Evolutionary conservation across 2,113 vertebrate genomes (phyloP).

Genomic region (Nannospalax galili): DNA sequence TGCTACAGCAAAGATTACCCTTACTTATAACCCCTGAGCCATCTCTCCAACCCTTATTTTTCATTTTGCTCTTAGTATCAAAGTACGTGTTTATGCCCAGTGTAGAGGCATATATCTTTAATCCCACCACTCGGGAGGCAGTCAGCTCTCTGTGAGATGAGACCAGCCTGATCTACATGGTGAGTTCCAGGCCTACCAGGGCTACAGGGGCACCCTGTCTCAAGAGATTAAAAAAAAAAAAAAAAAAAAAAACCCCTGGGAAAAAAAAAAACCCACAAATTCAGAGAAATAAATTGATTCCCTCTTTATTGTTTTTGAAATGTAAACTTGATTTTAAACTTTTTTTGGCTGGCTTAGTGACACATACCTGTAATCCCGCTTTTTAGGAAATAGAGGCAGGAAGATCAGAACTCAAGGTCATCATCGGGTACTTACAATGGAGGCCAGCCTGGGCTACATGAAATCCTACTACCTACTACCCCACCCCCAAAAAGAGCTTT

Average conservation of each 20-base stretch:
- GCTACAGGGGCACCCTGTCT: too few relatives aligned
- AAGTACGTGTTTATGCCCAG: background rate
- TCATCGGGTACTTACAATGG: background rate
- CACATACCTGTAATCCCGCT: background rate
- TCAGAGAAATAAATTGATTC: background rate
- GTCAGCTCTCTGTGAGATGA: too few relatives aligned
- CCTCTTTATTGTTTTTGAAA: background rate
- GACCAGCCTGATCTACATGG: too few relatives aligned
- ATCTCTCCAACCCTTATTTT: background rate
- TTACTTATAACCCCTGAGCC: background rate
- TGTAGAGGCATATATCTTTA: too few relatives aligned
- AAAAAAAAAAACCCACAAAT: background rate
- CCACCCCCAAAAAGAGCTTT: background rate
- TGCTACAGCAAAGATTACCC: background rate
- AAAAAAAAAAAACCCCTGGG: too few relatives aligned
- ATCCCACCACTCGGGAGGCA: too few relatives aligned
- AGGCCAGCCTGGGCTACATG: background rate
- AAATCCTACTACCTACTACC: too few relatives aligned
- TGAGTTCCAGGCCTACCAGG: too few relatives aligned
- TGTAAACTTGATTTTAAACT: background rate
- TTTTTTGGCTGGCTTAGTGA: background rate
- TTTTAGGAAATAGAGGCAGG: background rate
- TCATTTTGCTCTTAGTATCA: slow-evolving; percentile 18
- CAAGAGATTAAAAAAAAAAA: too few relatives aligned
- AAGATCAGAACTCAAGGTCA: background rate